phyloP scores from a whole-genome alignment of 2,888 invertebrate genomes.

The Scaptomyza parva region DNA sequence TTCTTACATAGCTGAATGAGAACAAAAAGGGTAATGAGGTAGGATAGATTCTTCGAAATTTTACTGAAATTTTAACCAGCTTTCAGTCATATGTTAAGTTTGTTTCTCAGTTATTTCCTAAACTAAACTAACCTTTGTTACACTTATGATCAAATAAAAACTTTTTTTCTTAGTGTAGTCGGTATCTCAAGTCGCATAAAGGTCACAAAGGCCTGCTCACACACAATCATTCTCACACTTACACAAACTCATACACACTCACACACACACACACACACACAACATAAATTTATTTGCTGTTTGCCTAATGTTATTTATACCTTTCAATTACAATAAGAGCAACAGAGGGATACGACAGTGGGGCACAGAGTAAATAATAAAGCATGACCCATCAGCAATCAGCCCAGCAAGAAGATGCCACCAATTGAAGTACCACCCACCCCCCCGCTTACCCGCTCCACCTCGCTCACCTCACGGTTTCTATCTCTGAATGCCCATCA shows the following conservation, averaged over 20 bases:
- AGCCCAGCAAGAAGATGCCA: conserved; percentile 55
- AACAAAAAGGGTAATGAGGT: too few species aligned
- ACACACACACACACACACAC: conserved; percentile 43
- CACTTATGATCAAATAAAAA: too few species aligned
- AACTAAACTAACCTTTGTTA: too few species aligned
- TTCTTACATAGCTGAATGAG: too few species aligned
- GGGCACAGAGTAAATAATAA: conserved; percentile 70
- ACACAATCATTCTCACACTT: conserved; percentile 32
- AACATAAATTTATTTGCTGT: conserved; percentile 78
- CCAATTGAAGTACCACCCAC: conserved; percentile 22
- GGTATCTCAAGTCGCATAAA: conserved; percentile 10
- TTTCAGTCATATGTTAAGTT: too few species aligned
- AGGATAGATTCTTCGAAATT: too few species aligned
- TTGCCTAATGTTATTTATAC: conserved; percentile 81
- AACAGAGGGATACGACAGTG: conserved; percentile 25
- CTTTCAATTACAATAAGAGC: conserved; percentile 76
- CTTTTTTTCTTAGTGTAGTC: background rate
- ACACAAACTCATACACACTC: conserved; percentile 32
- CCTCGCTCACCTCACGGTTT: background rate
- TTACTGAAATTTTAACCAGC: too few species aligned
- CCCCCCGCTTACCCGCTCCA: background rate
- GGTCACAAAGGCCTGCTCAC: conserved; percentile 17
- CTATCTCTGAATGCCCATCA: conserved; percentile 45
- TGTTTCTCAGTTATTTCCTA: too few species aligned
- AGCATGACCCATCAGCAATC: conserved; percentile 80